Base-by-base conservation (phyloP, 2,113 vertebrate genomes). In the Labeo rohita region DNA sequence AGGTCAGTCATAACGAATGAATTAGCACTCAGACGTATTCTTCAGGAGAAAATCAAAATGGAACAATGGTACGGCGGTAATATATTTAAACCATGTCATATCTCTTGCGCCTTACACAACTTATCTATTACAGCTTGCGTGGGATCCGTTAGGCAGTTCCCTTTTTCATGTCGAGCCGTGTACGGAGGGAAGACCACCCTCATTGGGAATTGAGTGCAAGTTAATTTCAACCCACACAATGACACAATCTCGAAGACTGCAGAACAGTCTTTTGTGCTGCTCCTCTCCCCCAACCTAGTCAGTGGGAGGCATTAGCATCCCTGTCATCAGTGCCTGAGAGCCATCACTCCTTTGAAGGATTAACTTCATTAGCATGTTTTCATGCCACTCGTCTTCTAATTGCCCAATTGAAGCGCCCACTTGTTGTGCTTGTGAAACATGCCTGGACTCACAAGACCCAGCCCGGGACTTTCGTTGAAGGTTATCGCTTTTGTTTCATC, bases 181-280 rank as follows among this genome's bases (percentile, higher is more conserved):
- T 82, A 91, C 91, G 90, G 92, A 90, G 90, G 92, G 90, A 92
- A 91, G 94, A 94, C 93, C 93, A 94, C 93, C 93, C 93, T 93
- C 92, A 88, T 49, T 91, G 93, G 91, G 90, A 92, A 90, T 72
- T 87, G 92, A 90, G 91, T 90, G 89, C 90, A 84, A 94, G 94
- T 91, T 94, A 82, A 94, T 94, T 94, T 93, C 90, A 94, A 89
- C 92, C 92, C 91, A 92, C 93, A 94, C 93, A 94, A 93, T 92
- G 90, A 90, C 89, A 88, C 87, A 88, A 90, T 90, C 83, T 87
- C 80, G 16, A 75, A 81, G 77, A 80, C 87, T 77, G 79, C 87
- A 59, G 84, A 56, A 84, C 77, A 87, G 79, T 66, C 89, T 88
- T 88, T 88, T 90, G 89, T 90, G 83, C 66, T 59, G 56, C 75